Conservation (phyloP, 2,113 vertebrate species). For the Polypterus senegalus region DNA sequence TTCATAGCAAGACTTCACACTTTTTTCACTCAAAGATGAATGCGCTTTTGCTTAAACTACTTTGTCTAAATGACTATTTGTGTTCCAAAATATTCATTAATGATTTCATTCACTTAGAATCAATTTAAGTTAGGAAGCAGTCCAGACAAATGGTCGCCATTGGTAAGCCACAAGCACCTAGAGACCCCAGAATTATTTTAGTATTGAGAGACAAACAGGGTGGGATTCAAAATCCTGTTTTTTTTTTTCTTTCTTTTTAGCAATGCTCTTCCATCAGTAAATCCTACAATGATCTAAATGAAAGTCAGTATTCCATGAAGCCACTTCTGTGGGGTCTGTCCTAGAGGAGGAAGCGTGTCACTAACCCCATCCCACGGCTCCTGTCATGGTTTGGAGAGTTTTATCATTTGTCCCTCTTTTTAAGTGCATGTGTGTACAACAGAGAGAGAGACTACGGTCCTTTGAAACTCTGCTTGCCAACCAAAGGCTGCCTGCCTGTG, state of each 20-base stretch:
- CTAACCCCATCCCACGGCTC: conserved; percentile 14
- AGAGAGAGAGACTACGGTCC: neutral
- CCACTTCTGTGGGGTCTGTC: conserved; percentile 16
- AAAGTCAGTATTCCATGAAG: conserved; percentile 12
- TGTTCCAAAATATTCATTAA: no score
- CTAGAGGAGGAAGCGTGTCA: conserved; percentile 6
- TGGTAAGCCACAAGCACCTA: no score
- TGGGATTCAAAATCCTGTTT: neutral
- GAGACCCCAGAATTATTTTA: neutral
- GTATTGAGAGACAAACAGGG: neutral
- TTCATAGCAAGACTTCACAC: no score
- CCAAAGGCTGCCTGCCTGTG: neutral
- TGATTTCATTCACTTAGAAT: no score
- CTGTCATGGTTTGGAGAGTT: conserved; percentile 10
- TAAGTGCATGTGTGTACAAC: conserved; percentile 17
- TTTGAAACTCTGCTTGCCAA: neutral
- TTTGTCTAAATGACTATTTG: no score
- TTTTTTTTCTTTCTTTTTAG: neutral
- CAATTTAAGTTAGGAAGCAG: no score
- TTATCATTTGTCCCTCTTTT: neutral
- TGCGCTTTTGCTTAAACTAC: no score
- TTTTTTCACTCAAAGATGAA: no score
- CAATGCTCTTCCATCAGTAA: neutral
- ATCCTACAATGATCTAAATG: neutral
- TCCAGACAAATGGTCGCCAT: no score